A percentile compares a stretch with the other conserved stretches of the same genome.
Evolutionary conservation across 2,888 invertebrate species (phyloP).

Genomic region (Caenorhabditis becei): DNA sequence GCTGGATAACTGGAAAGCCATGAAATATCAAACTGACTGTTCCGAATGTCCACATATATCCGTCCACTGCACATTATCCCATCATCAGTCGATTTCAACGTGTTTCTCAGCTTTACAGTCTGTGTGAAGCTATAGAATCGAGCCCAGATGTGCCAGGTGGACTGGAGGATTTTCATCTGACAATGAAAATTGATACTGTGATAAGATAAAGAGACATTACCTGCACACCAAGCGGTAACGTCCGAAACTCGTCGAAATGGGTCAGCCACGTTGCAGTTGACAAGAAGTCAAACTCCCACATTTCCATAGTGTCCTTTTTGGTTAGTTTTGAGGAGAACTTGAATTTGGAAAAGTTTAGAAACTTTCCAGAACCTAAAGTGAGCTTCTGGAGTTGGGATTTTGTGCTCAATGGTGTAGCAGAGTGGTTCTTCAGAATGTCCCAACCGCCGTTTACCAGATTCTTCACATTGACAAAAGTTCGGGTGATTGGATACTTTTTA

Average conservation of each 20-base stretch:
- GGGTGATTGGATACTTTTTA: background rate
- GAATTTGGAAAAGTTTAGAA: background rate
- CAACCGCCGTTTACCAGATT: background rate
- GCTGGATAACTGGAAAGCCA: slow-evolving; percentile 20
- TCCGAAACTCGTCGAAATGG: slow-evolving; percentile 42
- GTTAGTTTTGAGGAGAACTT: background rate
- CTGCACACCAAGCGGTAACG: slow-evolving; percentile 42
- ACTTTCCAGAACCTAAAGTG: background rate
- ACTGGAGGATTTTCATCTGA: slow-evolving; percentile 24
- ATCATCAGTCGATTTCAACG: background rate
- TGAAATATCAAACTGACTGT: slow-evolving; percentile 10
- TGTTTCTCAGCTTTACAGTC: background rate
- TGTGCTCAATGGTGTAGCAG: background rate
- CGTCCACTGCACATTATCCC: background rate
- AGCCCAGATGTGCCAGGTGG: slow-evolving; percentile 43
- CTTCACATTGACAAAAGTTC: slow-evolving; percentile 18
- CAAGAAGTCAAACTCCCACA: slow-evolving; percentile 31
- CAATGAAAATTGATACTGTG: background rate
- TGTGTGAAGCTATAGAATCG: background rate
- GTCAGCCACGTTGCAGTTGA: slow-evolving; percentile 49
- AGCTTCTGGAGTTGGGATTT: slow-evolving; percentile 5
- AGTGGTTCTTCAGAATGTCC: background rate
- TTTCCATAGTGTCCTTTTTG: background rate
- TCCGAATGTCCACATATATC: background rate
- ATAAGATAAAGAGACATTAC: slow-evolving; percentile 8